Percentiles rank a stretch among this genome's conserved stretches.
phyloP scores from a whole-genome alignment of 2,113 vertebrate species.

The Dolichotis patagonum region DNA sequence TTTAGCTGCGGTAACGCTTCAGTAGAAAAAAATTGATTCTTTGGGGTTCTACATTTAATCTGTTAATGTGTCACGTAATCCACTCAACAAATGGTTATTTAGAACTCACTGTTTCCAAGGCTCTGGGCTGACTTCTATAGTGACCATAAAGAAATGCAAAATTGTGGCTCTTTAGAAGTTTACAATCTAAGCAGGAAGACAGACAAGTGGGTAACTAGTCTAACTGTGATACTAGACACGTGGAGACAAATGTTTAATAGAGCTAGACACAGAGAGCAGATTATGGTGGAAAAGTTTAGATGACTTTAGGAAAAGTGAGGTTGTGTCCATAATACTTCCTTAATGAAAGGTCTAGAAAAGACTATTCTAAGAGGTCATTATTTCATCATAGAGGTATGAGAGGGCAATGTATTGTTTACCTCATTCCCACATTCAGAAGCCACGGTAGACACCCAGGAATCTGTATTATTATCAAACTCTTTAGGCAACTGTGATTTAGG shows the following conservation, averaged over 20 bases:
- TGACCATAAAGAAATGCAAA: neutral
- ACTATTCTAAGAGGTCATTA: conserved; percentile 5
- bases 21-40: neutral
- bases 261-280: neutral
- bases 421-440: neutral
- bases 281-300: conserved; percentile 33
- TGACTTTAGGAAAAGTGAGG: neutral
- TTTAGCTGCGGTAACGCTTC: neutral
- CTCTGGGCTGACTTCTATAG: neutral
- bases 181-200: neutral
- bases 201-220: neutral
- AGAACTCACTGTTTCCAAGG: neutral
- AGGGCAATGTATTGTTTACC: neutral
- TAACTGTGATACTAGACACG: neutral
- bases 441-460: neutral
- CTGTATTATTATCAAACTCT: neutral
- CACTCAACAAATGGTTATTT: neutral
- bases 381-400: neutral
- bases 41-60: conserved; percentile 43
- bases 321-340: neutral
- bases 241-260: neutral
- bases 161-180: neutral
- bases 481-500: neutral
- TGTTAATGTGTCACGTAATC: conserved; percentile 13
- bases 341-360: neutral